phyloP scores from a whole-genome alignment of 2,888 invertebrate genomes.

The Lumbricus terrestris region DNA sequence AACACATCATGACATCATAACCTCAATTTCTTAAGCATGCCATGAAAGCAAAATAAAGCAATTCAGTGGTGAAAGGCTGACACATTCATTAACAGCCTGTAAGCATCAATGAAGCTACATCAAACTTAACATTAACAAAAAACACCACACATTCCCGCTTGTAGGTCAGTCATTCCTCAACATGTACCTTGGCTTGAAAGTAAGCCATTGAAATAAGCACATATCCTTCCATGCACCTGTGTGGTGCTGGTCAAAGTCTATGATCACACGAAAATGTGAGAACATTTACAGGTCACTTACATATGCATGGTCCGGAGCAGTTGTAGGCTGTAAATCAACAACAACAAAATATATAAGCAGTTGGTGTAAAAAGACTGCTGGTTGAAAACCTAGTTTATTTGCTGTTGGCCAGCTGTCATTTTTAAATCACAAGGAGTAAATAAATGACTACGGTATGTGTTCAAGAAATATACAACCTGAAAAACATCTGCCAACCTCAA shows the following conservation, averaged over 20 bases:
- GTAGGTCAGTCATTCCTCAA: too few relatives aligned
- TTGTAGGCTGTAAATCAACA: slow-evolving; percentile 5
- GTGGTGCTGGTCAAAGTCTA: too few relatives aligned
- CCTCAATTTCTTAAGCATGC: too few relatives aligned
- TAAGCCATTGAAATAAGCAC: not conserved
- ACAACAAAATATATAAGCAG: not conserved
- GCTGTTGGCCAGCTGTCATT: not conserved
- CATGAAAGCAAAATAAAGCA: too few relatives aligned
- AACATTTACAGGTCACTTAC: not conserved
- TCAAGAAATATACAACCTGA: not conserved
- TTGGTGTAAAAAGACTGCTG: not conserved
- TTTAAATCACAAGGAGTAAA: not conserved
- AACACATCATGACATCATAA: too few relatives aligned
- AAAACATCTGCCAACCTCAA: not conserved
- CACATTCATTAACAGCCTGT: too few relatives aligned
- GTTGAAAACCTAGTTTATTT: not conserved
- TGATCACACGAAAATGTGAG: not conserved
- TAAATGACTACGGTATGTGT: not conserved
- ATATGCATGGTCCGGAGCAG: not conserved
- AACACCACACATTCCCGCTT: too few relatives aligned
- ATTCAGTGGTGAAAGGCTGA: too few relatives aligned
- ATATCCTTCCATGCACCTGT: not conserved
- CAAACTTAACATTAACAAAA: too few relatives aligned
- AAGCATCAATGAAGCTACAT: too few relatives aligned
- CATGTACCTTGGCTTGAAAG: too few relatives aligned